Percentiles rank a stretch among this genome's conserved stretches.
Evolutionary conservation across 1,140 invertebrate genomes (phyloP).

Genomic region (Pachypeltis micranthus): DNA sequence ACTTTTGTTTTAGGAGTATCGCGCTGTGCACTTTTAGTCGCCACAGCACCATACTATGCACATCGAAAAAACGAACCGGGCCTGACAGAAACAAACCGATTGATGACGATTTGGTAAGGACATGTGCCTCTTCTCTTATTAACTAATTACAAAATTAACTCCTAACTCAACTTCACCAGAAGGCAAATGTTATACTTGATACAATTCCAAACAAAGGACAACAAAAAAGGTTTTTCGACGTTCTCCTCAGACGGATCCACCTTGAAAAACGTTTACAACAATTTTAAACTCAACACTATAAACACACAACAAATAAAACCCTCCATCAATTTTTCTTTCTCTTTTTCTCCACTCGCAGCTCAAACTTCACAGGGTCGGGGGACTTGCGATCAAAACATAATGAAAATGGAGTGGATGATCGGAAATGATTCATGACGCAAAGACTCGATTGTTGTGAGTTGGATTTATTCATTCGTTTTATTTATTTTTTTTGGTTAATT

Average conservation of each 20-base stretch:
- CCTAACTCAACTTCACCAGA: too few species aligned
- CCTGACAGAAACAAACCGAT: too few species aligned
- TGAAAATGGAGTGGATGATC: not conserved
- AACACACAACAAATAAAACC: not conserved
- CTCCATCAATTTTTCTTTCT: not conserved
- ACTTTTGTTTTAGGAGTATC: too few species aligned
- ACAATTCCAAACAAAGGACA: not conserved
- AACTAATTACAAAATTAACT: too few species aligned
- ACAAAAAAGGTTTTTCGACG: not conserved
- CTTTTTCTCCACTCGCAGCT: not conserved
- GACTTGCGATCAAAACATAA: not conserved
- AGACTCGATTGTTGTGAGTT: conserved; percentile 21
- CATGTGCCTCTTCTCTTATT: too few species aligned
- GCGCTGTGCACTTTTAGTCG: too few species aligned
- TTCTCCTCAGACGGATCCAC: not conserved
- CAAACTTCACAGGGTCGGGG: not conserved
- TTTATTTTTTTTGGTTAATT: not conserved
- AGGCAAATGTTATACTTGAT: not conserved
- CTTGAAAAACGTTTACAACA: not conserved
- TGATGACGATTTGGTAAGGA: too few species aligned
- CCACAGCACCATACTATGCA: too few species aligned
- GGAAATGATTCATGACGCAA: not conserved
- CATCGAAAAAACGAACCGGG: too few species aligned
- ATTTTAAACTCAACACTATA: not conserved
- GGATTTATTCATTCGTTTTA: conserved; percentile 17